These are phyloP conservation scores for Rosalia funebris DNA, from an alignment of 2,888 invertebrate genomes.

Conservation along the genomic window DNA sequence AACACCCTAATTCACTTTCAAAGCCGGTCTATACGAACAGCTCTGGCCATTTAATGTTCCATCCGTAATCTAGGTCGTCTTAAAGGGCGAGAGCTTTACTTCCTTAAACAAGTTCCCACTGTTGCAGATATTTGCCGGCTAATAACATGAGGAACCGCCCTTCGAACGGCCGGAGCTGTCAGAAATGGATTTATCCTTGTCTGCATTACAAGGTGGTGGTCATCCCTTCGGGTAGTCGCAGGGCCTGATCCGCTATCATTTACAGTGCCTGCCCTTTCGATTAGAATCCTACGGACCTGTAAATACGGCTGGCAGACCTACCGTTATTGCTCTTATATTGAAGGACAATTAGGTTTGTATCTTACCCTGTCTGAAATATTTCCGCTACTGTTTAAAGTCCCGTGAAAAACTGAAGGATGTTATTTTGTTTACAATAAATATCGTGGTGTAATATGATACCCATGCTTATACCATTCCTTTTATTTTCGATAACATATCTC, in stretches of 20 bases:
- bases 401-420: too few species aligned
- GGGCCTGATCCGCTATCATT: neutral
- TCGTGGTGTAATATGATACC: too few species aligned
- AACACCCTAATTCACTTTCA: slow-evolving; percentile 21
- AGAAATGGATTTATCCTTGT: slow-evolving; percentile 26
- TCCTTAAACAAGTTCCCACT: slow-evolving; percentile 1
- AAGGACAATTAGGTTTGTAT: neutral
- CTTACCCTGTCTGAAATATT: too few species aligned
- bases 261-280: neutral
- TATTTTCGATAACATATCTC: too few species aligned
- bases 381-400: too few species aligned
- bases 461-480: too few species aligned
- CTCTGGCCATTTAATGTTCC: slow-evolving; percentile 20
- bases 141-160: slow-evolving; percentile 9
- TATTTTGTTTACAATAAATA: too few species aligned
- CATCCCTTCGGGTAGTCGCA: slow-evolving; percentile 5
- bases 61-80: slow-evolving; percentile 23
- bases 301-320: neutral
- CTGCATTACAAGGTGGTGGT: slow-evolving; percentile 1
- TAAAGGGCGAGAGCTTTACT: slow-evolving; percentile 12
- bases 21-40: slow-evolving; percentile 16
- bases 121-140: slow-evolving; percentile 18
- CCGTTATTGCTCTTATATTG: neutral
- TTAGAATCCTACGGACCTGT: neutral
- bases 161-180: slow-evolving; percentile 4